These are phyloP conservation scores for Tangara arthus DNA, from an alignment of 2,797 vertebrate genomes.

Conservation along the genomic window DNA sequence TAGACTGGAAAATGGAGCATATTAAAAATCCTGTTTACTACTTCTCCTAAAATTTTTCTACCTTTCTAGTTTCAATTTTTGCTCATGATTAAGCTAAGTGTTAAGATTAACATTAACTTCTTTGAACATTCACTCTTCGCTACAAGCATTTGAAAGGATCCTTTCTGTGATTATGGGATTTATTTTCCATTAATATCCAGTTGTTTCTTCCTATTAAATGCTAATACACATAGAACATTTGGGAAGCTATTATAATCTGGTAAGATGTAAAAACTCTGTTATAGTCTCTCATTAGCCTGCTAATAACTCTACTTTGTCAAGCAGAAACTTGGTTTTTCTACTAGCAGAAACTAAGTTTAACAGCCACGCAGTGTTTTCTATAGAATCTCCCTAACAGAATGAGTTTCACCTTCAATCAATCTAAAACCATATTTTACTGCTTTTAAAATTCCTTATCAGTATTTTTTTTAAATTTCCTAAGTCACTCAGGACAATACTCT, in stretches of 20 bases:
- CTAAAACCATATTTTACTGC: neutral
- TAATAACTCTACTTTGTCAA: neutral
- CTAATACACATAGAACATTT: neutral
- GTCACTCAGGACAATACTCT: neutral
- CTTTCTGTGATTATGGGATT: neutral
- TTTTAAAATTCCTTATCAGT: neutral
- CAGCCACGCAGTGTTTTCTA: neutral
- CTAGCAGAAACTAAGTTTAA: neutral
- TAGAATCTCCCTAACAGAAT: fast-evolving
- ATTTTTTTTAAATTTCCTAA: neutral
- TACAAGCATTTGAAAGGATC: neutral
- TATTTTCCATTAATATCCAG: neutral
- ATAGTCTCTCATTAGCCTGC: neutral
- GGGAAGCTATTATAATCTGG: neutral
- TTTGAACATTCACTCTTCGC: neutral
- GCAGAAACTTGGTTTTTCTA: neutral
- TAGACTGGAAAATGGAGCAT: neutral
- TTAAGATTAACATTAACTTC: neutral
- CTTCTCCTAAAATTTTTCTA: neutral
- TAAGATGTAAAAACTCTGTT: neutral
- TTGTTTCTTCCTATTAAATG: neutral
- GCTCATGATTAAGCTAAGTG: neutral
- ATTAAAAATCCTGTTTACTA: neutral
- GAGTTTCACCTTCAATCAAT: neutral
- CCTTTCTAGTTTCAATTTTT: neutral